Percentiles rank a stretch among this genome's conserved stretches.
phyloP scores from a whole-genome alignment of 2,113 vertebrate genomes.

The Chloebia gouldiae region DNA sequence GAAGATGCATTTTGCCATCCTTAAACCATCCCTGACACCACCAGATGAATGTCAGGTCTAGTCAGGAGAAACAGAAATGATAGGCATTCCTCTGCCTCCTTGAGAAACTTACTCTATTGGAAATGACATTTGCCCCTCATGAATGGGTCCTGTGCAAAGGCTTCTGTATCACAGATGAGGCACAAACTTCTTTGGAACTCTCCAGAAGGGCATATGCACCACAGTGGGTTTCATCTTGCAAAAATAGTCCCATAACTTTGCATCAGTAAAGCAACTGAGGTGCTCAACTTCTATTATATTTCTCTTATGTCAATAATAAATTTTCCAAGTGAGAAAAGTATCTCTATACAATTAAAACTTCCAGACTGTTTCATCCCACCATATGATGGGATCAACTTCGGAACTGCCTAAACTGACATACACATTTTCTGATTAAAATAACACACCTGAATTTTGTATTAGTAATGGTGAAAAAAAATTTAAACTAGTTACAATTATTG shows the following conservation, averaged over 20 bases:
- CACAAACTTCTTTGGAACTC: slow-evolving; percentile 7
- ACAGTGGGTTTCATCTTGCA: not conserved
- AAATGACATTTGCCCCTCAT: slow-evolving; percentile 30
- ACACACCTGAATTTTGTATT: not conserved
- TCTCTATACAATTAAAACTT: not conserved
- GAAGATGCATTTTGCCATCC: slow-evolving; percentile 51
- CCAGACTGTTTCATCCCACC: not conserved
- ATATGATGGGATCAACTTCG: not conserved
- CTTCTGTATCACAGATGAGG: not conserved
- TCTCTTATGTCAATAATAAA: not conserved
- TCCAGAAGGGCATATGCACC: not conserved
- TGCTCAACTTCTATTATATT: not conserved
- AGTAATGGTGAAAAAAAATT: not conserved
- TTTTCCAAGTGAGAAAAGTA: not conserved
- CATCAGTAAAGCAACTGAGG: not conserved
- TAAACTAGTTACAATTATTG: not conserved
- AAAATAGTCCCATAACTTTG: not conserved
- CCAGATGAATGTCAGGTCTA: slow-evolving; percentile 58
- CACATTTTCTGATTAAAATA: not conserved
- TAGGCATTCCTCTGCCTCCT: slow-evolving; percentile 41
- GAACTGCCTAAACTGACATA: not conserved
- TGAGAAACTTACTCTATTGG: slow-evolving; percentile 13
- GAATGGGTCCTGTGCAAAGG: not conserved
- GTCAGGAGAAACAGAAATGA: slow-evolving; percentile 26
- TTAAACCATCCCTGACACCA: slow-evolving; percentile 54